phyloP scores from a whole-genome alignment of 2,888 invertebrate species.

The Eutolmus rufibarbis region DNA sequence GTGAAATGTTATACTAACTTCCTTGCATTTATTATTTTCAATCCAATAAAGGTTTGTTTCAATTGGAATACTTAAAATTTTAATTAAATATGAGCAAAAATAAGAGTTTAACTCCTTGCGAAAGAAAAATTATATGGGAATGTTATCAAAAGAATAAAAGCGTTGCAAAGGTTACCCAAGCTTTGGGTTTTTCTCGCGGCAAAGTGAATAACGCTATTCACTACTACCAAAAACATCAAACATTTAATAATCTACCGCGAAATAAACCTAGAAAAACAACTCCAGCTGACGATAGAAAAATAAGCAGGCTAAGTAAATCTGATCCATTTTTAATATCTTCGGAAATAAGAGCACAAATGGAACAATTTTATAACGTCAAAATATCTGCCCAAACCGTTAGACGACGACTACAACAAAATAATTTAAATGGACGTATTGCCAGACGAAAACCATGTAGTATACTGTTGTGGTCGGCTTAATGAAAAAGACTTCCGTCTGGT shows the following conservation, averaged over 20 bases:
- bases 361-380: background rate
- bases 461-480: too few species aligned
- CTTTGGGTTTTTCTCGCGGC: background rate
- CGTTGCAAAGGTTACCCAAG: background rate
- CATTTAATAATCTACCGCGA: background rate
- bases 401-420: background rate
- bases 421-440: background rate
- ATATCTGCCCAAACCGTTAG: background rate
- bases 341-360: background rate
- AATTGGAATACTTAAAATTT: background rate
- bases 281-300: background rate
- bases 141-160: background rate
- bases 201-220: background rate
- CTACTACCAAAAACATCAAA: background rate
- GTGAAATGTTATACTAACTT: background rate
- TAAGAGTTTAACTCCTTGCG: background rate
- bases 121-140: background rate
- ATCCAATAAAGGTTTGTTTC: background rate
- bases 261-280: background rate
- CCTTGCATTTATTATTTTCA: background rate
- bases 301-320: background rate
- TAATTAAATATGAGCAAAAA: background rate
- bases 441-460: too few species aligned
- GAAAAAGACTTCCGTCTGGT: too few species aligned
- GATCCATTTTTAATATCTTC: background rate